These are phyloP conservation scores for Pantherophis vulpinus DNA, from an alignment of 2,797 vertebrate species.

Conservation along the genomic window DNA sequence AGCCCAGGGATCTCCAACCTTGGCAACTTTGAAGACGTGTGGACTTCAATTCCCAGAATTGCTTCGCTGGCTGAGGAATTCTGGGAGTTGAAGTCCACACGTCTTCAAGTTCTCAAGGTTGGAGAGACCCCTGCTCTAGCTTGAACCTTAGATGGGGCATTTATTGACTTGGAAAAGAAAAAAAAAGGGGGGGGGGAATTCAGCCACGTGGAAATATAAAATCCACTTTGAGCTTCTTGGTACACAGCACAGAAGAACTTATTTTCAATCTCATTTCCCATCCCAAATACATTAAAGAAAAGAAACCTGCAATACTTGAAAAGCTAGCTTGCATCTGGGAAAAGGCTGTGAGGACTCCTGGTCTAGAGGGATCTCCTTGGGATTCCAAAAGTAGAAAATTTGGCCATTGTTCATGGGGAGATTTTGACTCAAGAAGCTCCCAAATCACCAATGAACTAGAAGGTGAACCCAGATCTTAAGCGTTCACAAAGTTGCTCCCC, in stretches of 20 bases:
- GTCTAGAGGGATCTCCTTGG: no score
- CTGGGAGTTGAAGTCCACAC: no score
- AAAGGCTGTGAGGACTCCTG: background rate
- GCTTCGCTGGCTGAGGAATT: no score
- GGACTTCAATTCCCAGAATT: no score
- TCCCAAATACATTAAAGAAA: background rate
- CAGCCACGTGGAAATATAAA: background rate
- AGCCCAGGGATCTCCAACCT: background rate
- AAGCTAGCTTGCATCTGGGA: background rate
- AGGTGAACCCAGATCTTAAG: background rate
- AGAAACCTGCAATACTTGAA: background rate
- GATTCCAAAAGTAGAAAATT: background rate
- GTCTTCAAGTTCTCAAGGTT: no score
- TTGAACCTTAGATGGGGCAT: background rate
- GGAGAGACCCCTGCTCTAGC: no score
- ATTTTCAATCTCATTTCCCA: background rate
- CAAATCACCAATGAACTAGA: background rate
- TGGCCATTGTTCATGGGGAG: background rate
- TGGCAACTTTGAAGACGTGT: no score
- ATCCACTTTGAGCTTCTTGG: background rate
- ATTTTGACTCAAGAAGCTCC: background rate
- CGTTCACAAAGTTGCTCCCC: background rate
- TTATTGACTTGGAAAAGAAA: background rate
- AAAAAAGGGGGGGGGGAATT: no score
- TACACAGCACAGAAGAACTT: background rate